Base-by-base conservation (phyloP, 2,888 invertebrate species). In the Acanthosepion esculentum region DNA sequence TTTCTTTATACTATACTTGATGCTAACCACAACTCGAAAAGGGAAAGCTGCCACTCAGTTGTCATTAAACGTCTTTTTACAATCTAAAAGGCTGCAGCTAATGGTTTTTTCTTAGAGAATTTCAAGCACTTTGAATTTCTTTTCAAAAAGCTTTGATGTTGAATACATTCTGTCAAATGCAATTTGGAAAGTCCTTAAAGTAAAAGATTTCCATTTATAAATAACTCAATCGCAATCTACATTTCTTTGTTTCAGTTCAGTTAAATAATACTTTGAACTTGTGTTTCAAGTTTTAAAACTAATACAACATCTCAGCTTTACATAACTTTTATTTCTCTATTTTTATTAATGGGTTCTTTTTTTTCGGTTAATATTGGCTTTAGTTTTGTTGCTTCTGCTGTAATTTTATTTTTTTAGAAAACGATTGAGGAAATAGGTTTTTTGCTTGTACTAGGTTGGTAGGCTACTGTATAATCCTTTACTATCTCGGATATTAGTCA, bases 121-220 rank as follows among this genome's bases (percentile, higher is more conserved):
- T 93, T 93, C n/a, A 93, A 93, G 93, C 93, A 93, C 93, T 93
- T 93, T 53, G n/a, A 53, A n/a, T 93, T 93, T 93, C 48, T 93
- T 93, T 93, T 93, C 53, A 53, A 48, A 93, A 93, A 93, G 93
- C 93, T 93, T 48, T 93, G 93, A 93, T 93, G 93, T 93, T 93
- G 50, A 93, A 93, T 53, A 92, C 48, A 33, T 78, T 78, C 78
- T 78, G 33, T 78, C 78, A 78, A 78, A 78, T 12, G 78, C 78
- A 78, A 78, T 78, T 78, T 78, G 78, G 78, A 78, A 78, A 78
- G 78, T 78, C 78, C n/a, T 5, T 78, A 78, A 78, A 78, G n/a
- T 78, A 78, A 78, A 78, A n/a, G n/a, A 23, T 78, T 12, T 78
- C 18, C n/a, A 33, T 78, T 78, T 33, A n/a, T 33, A 78, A 78